Evolutionary conservation across 2,888 invertebrate species (phyloP), one percentile per base, ranked within the genome.

Genomic region (Epistrophella euchroma): DNA sequence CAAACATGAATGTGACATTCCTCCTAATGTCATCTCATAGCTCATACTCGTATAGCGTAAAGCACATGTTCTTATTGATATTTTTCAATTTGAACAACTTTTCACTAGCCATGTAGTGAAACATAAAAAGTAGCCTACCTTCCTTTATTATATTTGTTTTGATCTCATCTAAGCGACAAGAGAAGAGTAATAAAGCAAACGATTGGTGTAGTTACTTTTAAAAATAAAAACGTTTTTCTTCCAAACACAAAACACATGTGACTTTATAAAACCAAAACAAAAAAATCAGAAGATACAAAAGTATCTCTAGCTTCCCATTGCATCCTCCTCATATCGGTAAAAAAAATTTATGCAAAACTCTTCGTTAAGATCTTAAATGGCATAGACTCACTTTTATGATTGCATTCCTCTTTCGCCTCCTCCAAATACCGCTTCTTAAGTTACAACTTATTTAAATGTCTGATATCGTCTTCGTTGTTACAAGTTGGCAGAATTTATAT

Each of bases 321-420:
- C 64, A 50, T 28, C 52, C 25, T 52, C 50, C 9, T 52, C 52
- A 28, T 28, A 52, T 52, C n/a, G n/a, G 13, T 9, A 9, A n/a
- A 28, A 4, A 37, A 22, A 9, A 17, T 56, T 37, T 75, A 75
- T 81, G 66, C 76, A 73, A 85, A 85, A 55, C 64, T 45, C 11
- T 35, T 35, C 50, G 15, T 22, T 6, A 66, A 71, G 15, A 76
- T 81, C 60, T 68, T 76, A 76, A 85, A 81, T 85, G 81, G 72
- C 76, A 85, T 56, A 73, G 52, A 62, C 85, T 85, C 81, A 85
- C 85, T 81, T 85, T 77, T 81, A 85, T 60, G 55, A 80, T 81
- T 66, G 85, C 76, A 85, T 85, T 85, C 85, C 85, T 77, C 76
- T 73, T 52, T 52, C 71, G n/a, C 52, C 35, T 72, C 52, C 35